Base-by-base conservation (phyloP, 2,797 vertebrate genomes). In the Bradypodion pumilum region DNA sequence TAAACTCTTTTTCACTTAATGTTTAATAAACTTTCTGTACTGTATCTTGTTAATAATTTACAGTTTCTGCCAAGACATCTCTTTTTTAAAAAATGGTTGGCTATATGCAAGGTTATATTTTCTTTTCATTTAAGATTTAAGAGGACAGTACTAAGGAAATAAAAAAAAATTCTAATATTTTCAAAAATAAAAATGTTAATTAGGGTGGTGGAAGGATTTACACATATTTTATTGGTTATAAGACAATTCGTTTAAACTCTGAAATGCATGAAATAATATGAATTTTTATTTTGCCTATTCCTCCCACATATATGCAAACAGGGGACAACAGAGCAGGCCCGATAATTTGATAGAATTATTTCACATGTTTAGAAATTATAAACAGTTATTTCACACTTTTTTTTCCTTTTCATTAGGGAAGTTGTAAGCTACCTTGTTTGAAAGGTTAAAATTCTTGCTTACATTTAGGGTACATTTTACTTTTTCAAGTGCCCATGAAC, bases 21-120 rank as follows among this genome's bases (percentile, higher is more conserved):
- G 19, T 42, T 16, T 19, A 1, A 32, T 80, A 44, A 78, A 40
- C 21, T 89, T 89, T 44, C 25, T 65, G 80, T 16, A 15, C 25
- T 65, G 80, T 16, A 15, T n/a, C 5, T 1, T 72, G 15, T 89
- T 81, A 78, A 80, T 88, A 70, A 89, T 85, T 86, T 88, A 66
- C 56, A 88, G 23, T 81, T 78, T 74, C 70, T 87, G 44, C 42
- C 77, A 86, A 78, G 84, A 74, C 32, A 10, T 65, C 37, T 10
- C 73, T 79, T 85, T 85, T 87, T 85, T 87, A 74, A 73, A 42
- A 74, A 13, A 70, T 77, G 27, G 0, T 32, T 83, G 56, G 21
- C 42, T 83, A 68, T 49, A 65, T 60, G 8, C 13, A 59, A 2
- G 0, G 84, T 87, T 82, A 19, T 76, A 44, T 87, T 37, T 77